phyloP scores from a whole-genome alignment of 2,888 invertebrate genomes.

The Himalopsyche anomala region DNA sequence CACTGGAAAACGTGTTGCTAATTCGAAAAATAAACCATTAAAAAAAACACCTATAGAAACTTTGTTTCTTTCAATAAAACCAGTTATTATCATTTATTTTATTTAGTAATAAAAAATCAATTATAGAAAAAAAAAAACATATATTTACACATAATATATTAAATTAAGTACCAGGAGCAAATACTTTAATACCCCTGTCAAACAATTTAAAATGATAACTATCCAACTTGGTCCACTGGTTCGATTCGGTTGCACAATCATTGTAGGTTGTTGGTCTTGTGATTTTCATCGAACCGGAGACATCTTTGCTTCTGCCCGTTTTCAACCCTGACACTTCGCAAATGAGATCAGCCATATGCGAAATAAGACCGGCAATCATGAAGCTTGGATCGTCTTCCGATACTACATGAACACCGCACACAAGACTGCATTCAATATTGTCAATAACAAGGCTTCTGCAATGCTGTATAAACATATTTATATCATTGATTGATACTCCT shows the following conservation, averaged over 20 bases:
- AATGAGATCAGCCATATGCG: conserved; percentile 80
- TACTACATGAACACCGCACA: conserved; percentile 79
- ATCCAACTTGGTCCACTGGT: conserved; percentile 62
- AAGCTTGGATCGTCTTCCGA: conserved; percentile 78
- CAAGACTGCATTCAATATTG: conserved; percentile 72
- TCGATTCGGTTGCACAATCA: conserved; percentile 56
- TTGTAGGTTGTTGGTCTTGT: conserved; percentile 69
- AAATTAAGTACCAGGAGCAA: conserved; percentile 79
- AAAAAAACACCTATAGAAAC: too few species aligned
- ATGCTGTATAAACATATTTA: conserved; percentile 75
- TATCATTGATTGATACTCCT: conserved; percentile 75
- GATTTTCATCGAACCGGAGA: conserved; percentile 82
- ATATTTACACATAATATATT: neutral
- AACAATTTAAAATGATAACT: conserved; percentile 82
- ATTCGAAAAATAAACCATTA: too few species aligned
- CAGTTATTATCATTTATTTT: too few species aligned
- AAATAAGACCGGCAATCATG: conserved; percentile 78
- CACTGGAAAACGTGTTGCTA: too few species aligned
- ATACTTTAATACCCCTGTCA: conserved; percentile 85
- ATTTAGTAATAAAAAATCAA: too few species aligned
- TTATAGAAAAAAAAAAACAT: too few species aligned
- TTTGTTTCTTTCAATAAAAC: too few species aligned
- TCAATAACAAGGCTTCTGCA: conserved; percentile 71
- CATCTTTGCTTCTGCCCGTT: conserved; percentile 84
- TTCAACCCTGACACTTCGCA: conserved; percentile 81